Conservation (phyloP, 2,797 vertebrate species). For the Gobionotothen gibberifrons region DNA sequence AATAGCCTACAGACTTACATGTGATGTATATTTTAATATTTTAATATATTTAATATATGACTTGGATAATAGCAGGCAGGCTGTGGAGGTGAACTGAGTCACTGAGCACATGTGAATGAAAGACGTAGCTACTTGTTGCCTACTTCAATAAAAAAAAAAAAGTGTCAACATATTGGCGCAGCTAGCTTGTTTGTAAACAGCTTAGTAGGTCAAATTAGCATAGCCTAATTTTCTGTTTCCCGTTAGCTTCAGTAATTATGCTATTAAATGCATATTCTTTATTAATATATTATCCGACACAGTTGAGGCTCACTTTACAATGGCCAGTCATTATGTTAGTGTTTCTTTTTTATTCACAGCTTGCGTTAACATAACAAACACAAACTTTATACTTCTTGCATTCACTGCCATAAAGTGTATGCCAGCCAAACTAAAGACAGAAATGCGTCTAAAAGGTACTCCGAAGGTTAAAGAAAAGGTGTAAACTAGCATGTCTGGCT, state of each 20-base stretch:
- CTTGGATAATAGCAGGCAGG: not conserved
- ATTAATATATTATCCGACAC: not conserved
- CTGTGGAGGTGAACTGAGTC: not conserved
- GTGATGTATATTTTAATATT: not conserved
- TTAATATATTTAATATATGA: not conserved
- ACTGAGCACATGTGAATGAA: too few species aligned
- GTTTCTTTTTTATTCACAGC: not conserved
- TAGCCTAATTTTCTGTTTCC: not conserved
- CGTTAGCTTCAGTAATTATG: not conserved
- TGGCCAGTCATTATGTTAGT: not conserved
- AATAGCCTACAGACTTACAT: not conserved
- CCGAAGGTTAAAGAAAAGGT: fast-evolving
- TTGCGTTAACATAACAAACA: not conserved
- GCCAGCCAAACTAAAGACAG: not conserved
- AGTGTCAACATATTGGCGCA: too few species aligned
- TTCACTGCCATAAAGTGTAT: not conserved
- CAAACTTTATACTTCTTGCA: not conserved
- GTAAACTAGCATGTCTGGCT: not conserved
- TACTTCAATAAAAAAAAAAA: too few species aligned
- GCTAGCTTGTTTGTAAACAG: not conserved
- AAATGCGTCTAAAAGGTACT: not conserved
- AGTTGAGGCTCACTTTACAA: not conserved
- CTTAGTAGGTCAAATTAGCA: not conserved
- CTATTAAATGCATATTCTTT: conserved; percentile 4
- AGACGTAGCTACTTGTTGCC: not conserved